Percentiles rank a stretch among this genome's conserved stretches.
phyloP scores from a whole-genome alignment of 2,113 vertebrate species.

The Gracilinanus agilis region DNA sequence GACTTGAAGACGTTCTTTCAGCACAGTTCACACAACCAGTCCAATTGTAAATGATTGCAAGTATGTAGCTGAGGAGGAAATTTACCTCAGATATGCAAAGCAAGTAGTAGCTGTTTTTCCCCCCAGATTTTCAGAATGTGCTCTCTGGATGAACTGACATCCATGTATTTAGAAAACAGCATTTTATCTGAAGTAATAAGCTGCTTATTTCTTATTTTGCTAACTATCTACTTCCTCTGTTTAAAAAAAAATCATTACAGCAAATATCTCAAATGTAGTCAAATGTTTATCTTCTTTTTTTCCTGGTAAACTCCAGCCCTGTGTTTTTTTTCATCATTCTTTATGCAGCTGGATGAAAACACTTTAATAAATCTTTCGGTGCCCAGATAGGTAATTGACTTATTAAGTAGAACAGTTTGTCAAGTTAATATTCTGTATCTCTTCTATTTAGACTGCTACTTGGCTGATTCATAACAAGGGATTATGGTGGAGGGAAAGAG shows the following conservation, averaged over 20 bases:
- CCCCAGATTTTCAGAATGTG: rapidly evolving
- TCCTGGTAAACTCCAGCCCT: not conserved
- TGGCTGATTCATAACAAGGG: slow-evolving; percentile 61
- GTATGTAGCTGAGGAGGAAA: not conserved
- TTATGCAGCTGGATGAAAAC: slow-evolving; percentile 55
- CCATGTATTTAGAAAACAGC: slow-evolving; percentile 14
- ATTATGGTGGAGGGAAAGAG: slow-evolving; percentile 47
- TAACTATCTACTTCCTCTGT: slow-evolving; percentile 41
- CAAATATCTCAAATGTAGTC: slow-evolving; percentile 60
- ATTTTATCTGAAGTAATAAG: not conserved
- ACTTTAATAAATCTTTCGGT: slow-evolving; percentile 70
- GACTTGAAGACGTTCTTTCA: not conserved
- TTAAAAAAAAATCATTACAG: slow-evolving; percentile 27
- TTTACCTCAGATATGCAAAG: not conserved
- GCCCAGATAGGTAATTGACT: slow-evolving; percentile 64
- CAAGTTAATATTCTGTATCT: slow-evolving; percentile 72
- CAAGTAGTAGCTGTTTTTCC: not conserved
- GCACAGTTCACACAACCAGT: not conserved
- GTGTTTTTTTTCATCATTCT: slow-evolving; percentile 44
- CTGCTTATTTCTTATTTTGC: slow-evolving; percentile 31
- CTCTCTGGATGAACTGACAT: not conserved
- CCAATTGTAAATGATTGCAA: rapidly evolving
- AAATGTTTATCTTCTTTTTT: slow-evolving; percentile 58
- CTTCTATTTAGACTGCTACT: slow-evolving; percentile 67
- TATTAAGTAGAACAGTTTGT: slow-evolving; percentile 72